These are phyloP conservation scores for Hyalella azteca DNA, from an alignment of 2,888 invertebrate species.

Conservation along the genomic window DNA sequence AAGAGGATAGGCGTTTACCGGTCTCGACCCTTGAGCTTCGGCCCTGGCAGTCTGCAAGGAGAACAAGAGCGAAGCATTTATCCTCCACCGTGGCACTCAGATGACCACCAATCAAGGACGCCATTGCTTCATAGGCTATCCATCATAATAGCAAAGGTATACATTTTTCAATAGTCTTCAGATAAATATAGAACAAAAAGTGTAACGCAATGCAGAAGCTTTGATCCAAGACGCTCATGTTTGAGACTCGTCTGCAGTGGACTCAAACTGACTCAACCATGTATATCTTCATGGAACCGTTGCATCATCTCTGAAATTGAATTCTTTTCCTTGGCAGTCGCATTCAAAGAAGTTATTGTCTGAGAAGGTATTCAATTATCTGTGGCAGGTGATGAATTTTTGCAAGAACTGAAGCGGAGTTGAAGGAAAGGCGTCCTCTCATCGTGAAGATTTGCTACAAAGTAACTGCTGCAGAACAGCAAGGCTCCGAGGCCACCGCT, in stretches of 20 bases:
- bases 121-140: constrained; percentile 15
- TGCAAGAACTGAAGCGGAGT: too few relatives aligned
- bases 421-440: background rate
- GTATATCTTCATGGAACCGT: too few relatives aligned
- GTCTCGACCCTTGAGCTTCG: constrained; percentile 58
- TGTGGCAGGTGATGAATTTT: too few relatives aligned
- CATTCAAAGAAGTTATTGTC: too few relatives aligned
- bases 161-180: constrained; percentile 20
- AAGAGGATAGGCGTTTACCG: constrained; percentile 57
- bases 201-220: background rate
- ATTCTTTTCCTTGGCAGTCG: too few relatives aligned
- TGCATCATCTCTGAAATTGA: too few relatives aligned
- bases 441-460: constrained; percentile 4
- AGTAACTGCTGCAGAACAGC: background rate
- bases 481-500: constrained; percentile 2
- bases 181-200: background rate
- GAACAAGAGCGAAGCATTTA: constrained; percentile 65
- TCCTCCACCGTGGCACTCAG: constrained; percentile 44
- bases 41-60: constrained; percentile 77
- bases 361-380: too few relatives aligned
- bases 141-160: constrained; percentile 3
- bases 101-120: constrained; percentile 22
- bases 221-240: background rate
- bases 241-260: too few relatives aligned
- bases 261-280: too few relatives aligned